Conservation (phyloP, 2,113 vertebrate genomes). For the Mesembrinibis cayennensis region DNA sequence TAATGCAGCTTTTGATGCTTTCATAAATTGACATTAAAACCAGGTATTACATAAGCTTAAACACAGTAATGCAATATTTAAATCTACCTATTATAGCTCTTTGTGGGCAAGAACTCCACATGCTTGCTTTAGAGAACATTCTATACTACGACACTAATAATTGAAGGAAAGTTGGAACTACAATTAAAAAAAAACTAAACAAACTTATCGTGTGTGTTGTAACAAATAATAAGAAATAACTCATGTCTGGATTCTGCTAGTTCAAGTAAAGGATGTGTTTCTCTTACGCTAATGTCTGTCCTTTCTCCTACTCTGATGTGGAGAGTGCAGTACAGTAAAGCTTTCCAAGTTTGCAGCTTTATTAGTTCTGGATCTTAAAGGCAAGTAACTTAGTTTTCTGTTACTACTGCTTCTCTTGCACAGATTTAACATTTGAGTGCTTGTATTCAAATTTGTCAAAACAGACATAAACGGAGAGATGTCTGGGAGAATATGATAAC, state of each 20-base stretch:
- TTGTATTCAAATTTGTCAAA: neutral
- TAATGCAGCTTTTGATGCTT: neutral
- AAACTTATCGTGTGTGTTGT: neutral
- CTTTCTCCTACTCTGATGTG: neutral
- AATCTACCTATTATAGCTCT: neutral
- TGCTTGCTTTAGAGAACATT: neutral
- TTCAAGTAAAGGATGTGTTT: neutral
- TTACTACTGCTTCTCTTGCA: neutral
- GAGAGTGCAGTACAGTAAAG: neutral
- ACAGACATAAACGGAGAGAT: neutral
- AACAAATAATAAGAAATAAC: neutral
- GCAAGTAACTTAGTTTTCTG: neutral
- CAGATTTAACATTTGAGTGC: neutral
- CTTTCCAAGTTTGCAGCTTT: neutral
- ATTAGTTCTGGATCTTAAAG: neutral
- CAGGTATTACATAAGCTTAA: slow-evolving; percentile 10
- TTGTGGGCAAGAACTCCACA: neutral
- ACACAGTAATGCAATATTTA: neutral
- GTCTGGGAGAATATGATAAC: neutral
- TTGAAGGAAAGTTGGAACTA: neutral
- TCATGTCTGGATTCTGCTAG: neutral
- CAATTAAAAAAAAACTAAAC: neutral
- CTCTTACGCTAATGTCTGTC: neutral
- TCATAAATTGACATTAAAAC: neutral
- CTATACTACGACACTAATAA: neutral